Evolutionary conservation across 1,140 invertebrate genomes (phyloP).

Genomic region (Bombyx mori): DNA sequence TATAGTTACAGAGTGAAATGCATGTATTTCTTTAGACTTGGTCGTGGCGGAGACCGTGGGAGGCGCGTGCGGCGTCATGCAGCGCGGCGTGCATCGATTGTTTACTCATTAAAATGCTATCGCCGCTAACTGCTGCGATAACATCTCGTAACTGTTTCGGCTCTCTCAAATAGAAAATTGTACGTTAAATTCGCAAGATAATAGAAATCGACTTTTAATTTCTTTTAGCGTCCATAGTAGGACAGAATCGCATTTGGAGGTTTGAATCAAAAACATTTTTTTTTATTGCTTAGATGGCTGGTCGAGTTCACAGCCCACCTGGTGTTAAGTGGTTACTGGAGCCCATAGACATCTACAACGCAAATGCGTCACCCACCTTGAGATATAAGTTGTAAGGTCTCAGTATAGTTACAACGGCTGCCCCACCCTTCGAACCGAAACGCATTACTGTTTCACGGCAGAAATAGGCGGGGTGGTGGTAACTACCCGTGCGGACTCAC

Average conservation of each 20-base stretch:
- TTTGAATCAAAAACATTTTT: not conserved
- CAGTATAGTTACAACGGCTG: too few relatives aligned
- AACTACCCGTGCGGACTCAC: too few relatives aligned
- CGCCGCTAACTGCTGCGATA: constrained; percentile 56
- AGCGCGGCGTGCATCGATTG: constrained; percentile 66
- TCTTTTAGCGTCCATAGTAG: not conserved
- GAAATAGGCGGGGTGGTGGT: too few relatives aligned
- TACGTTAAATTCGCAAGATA: constrained; percentile 11
- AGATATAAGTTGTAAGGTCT: too few relatives aligned
- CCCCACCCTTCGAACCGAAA: too few relatives aligned
- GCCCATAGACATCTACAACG: too few relatives aligned
- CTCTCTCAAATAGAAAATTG: constrained; percentile 36
- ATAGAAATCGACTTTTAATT: not conserved
- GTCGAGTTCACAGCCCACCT: too few relatives aligned
- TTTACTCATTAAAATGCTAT: constrained; percentile 71
- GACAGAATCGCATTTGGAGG: not conserved
- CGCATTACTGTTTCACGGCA: too few relatives aligned
- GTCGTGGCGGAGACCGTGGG: not conserved
- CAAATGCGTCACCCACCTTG: too few relatives aligned
- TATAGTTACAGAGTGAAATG: too few relatives aligned
- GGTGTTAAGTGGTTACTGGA: too few relatives aligned
- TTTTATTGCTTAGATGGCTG: not conserved
- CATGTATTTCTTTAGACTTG: too few relatives aligned
- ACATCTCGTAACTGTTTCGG: constrained; percentile 60
- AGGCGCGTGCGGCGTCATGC: constrained; percentile 55